Conservation (phyloP, 2,113 vertebrate genomes). For the Hymenochirus boettgeri region DNA sequence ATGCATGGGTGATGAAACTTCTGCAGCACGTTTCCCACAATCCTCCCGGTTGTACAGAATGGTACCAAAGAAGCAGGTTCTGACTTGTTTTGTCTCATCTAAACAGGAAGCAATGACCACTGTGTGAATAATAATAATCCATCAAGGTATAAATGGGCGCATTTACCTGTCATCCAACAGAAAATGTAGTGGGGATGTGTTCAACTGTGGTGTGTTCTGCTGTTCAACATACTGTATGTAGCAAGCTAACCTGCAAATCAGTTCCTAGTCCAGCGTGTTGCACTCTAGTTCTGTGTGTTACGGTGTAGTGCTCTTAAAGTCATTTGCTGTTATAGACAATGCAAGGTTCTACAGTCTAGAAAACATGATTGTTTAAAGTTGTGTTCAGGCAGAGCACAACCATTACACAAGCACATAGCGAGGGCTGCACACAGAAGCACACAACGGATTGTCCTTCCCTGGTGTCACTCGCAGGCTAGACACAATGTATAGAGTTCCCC, state of each 20-base stretch:
- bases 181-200: not conserved
- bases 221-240: not conserved
- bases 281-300: not conserved
- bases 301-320: not conserved
- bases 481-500: not conserved
- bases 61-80: constrained; percentile 34
- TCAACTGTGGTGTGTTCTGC: not conserved
- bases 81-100: not conserved
- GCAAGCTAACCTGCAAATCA: not conserved
- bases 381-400: constrained; percentile 17
- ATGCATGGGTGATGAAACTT: not conserved
- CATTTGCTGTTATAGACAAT: not conserved
- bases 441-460: too few relatives aligned
- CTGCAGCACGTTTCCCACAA: not conserved
- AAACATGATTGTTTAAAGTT: not conserved
- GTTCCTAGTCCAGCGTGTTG: not conserved
- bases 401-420: constrained; percentile 24
- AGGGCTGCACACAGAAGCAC: not conserved
- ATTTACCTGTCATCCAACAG: not conserved
- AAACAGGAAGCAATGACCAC: constrained; percentile 2
- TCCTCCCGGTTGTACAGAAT: not conserved
- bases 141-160: not conserved
- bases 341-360: not conserved
- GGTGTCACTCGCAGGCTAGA: too few relatives aligned
- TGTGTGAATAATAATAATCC: not conserved